Percentiles rank a stretch among this genome's conserved stretches.
Conservation (phyloP, 2,888 invertebrate genomes). For the Harpalus rufipes region DNA sequence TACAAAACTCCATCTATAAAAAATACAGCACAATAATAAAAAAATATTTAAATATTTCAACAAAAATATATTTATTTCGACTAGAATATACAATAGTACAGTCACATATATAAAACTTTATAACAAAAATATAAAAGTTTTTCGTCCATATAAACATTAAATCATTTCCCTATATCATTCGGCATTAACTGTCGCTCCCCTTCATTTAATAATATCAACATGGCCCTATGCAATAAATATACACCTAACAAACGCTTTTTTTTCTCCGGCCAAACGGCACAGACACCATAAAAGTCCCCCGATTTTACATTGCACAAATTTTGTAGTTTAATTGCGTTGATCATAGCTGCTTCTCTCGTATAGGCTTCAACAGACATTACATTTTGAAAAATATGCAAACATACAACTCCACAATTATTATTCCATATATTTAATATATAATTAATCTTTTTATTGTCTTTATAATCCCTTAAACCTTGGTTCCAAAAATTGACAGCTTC, state of each 20-base stretch:
- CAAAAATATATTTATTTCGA: no score
- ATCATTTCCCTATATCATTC: constrained; percentile 79
- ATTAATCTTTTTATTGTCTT: constrained; percentile 82
- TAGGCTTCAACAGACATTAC: constrained; percentile 94
- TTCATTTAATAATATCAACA: constrained; percentile 90
- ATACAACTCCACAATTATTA: constrained; percentile 90
- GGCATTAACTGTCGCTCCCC: constrained; percentile 93
- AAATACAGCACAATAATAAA: no score
- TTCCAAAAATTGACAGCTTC: constrained; percentile 88
- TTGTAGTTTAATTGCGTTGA: constrained; percentile 88
- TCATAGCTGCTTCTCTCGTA: constrained; percentile 96
- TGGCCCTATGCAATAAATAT: constrained; percentile 88
- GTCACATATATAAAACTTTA: background rate
- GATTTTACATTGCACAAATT: constrained; percentile 88
- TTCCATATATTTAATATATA: constrained; percentile 94
- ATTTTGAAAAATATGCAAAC: constrained; percentile 94
- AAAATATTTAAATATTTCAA: no score
- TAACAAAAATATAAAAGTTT: background rate
- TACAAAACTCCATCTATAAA: no score
- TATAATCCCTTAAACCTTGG: constrained; percentile 74
- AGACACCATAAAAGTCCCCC: constrained; percentile 91
- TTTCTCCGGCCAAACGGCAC: constrained; percentile 85
- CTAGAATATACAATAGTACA: background rate
- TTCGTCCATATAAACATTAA: background rate
- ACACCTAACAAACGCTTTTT: constrained; percentile 87